A percentile compares a stretch with the other conserved stretches of the same genome.
Evolutionary conservation across 2,797 vertebrate species (phyloP).

Genomic region (Kryptopterus vitreolus): DNA sequence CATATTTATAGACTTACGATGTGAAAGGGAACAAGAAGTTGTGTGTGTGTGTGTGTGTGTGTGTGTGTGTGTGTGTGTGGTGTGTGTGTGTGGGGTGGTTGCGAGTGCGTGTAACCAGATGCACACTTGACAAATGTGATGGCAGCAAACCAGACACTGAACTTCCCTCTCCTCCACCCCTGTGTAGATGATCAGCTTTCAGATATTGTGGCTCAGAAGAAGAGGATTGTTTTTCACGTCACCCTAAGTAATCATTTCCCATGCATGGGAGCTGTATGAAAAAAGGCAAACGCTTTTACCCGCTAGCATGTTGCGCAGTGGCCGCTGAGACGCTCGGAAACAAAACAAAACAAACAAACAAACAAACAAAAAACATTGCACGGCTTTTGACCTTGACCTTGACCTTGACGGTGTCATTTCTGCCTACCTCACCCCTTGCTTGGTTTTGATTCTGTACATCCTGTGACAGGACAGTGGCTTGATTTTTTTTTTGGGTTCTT

Average conservation of each 20-base stretch:
- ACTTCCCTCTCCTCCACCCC: constrained; percentile 62
- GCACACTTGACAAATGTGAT: constrained; percentile 49
- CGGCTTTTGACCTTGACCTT: constrained; percentile 71
- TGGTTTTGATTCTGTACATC: constrained; percentile 44
- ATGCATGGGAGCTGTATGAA: constrained; percentile 74
- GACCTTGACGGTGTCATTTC: constrained; percentile 59
- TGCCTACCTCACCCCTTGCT: constrained; percentile 53
- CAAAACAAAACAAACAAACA: too few species aligned
- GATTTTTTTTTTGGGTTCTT: too few species aligned
- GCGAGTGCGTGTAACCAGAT: constrained; percentile 24
- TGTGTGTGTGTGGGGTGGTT: not conserved
- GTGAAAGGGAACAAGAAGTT: constrained; percentile 11
- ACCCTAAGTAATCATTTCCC: constrained; percentile 81
- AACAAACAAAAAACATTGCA: too few species aligned
- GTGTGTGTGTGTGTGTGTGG: constrained; percentile 10
- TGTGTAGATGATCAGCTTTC: constrained; percentile 76
- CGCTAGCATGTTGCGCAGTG: constrained; percentile 71
- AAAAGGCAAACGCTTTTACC: constrained; percentile 52
- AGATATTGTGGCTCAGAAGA: constrained; percentile 80
- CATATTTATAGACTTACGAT: not conserved
- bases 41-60: constrained; percentile 1
- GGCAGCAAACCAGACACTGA: constrained; percentile 56
- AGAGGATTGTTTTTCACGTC: constrained; percentile 79
- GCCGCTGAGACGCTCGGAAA: constrained; percentile 57
- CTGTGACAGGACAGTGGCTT: constrained; percentile 52